Base-by-base conservation (phyloP, 1,140 invertebrate species). In the Archivesica marissinica region DNA sequence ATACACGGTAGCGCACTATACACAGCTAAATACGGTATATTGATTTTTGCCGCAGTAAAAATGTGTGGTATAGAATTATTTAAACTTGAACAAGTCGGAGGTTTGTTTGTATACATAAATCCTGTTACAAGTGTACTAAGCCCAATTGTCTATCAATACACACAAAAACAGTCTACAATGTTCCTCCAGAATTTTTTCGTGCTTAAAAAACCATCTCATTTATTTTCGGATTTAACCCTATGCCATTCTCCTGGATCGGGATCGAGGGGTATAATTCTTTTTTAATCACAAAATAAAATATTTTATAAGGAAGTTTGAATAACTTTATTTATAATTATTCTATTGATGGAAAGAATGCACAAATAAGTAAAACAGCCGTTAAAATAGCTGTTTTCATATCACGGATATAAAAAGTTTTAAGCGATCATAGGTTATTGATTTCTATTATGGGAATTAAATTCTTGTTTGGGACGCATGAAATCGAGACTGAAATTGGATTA, bases 401-500 rank as follows among this genome's bases (percentile, higher is more conserved):
- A 2, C 13, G 30, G 28, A 35, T 64, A 64, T 33, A 35, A 35
- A 64, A 33, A 64, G 59, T 64, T 39, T 70, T 11, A 0, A 15
- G 39, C 25, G 66, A 25, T 47, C 38, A 7, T 20, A 23, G 33
- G 41, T 35, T 70, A 70, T 70, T 70, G 66, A 70, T 70, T 70
- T 9, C 4, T 35, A 28, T 38, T 44, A n/a, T 70, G 1, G 13
- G 66, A 70, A 4, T 25, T 70, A 44, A 44, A 70, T 7, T 6
- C 23, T 70, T 70, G 66, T 70, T 70, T 70, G 23, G 66, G 38
- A 41, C 6, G 30, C 17, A 44, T 70, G 66, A 70, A 70, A 70
- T 70, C 2, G 39, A 44, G 66, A 70, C n/a, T 70, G 66, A 70
- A 70, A 70, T 70, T 44, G 66, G 66, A 70, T 70, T 70, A 70